Percentiles rank a stretch among this genome's conserved stretches.
These are phyloP conservation scores for Blastomussa wellsi DNA, from an alignment of 92 coral and sea anemone genomes.

Conservation along the genomic window DNA sequence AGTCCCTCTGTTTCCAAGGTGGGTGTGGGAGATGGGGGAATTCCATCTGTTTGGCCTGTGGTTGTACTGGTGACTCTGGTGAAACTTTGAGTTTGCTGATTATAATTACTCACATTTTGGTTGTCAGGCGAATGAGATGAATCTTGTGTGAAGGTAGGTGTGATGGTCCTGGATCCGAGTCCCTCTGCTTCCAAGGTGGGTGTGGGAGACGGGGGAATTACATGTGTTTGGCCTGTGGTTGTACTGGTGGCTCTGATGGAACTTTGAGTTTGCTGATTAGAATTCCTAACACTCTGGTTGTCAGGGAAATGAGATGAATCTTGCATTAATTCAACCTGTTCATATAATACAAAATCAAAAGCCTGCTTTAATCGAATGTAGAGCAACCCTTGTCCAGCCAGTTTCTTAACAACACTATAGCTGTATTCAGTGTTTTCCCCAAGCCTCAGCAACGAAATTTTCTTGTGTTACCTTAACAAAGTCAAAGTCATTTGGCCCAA, in stretches of 20 bases:
- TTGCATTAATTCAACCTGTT: neutral
- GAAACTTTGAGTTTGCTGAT: neutral
- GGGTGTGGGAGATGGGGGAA: too few relatives aligned
- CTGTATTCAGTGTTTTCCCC: constrained; percentile 52
- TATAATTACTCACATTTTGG: neutral
- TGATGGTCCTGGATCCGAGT: too few relatives aligned
- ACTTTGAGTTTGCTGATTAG: neutral
- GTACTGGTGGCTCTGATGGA: neutral
- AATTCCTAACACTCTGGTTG: neutral
- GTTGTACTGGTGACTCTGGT: neutral
- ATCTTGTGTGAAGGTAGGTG: too few relatives aligned
- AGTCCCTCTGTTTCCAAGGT: neutral
- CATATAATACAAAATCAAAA: constrained; percentile 44
- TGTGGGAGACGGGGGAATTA: too few relatives aligned
- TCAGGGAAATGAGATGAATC: too few relatives aligned
- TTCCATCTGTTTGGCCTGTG: neutral
- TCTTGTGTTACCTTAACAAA: constrained; percentile 66
- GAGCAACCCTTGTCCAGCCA: constrained; percentile 66
- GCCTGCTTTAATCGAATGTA: constrained; percentile 60
- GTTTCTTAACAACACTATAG: constrained; percentile 54
- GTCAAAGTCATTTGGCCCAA: constrained; percentile 53
- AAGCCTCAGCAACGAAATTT: constrained; percentile 41
- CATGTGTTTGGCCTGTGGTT: neutral
- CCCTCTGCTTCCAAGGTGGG: too few relatives aligned
- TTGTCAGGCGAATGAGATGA: too few relatives aligned